These are phyloP conservation scores for Upupa epops DNA, from an alignment of 2,113 vertebrate species.

Conservation along the genomic window DNA sequence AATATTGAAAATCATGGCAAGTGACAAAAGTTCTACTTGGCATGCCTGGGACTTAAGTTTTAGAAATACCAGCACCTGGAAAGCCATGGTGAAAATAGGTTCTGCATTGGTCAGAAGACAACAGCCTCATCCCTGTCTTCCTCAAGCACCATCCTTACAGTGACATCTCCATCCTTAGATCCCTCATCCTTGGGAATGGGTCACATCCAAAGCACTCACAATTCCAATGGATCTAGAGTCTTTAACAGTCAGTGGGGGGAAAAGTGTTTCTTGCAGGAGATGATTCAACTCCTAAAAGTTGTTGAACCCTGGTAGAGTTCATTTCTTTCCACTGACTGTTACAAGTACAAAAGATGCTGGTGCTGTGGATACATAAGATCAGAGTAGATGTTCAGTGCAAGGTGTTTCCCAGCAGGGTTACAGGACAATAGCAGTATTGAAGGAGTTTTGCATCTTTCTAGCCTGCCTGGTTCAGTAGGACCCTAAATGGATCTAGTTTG, in stretches of 20 bases:
- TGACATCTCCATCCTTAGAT: too few relatives aligned
- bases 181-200: too few relatives aligned
- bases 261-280: background rate
- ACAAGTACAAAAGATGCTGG: background rate
- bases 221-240: background rate
- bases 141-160: background rate
- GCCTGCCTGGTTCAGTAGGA: background rate
- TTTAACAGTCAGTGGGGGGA: fast-evolving
- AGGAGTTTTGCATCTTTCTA: background rate
- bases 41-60: background rate
- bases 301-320: background rate
- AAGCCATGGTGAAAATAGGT: background rate
- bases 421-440: background rate
- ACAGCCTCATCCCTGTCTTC: too few relatives aligned
- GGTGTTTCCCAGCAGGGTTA: background rate
- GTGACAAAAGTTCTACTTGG: background rate
- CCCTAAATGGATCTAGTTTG: background rate
- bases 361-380: background rate
- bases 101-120: background rate
- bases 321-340: background rate
- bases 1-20: background rate
- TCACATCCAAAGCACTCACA: background rate
- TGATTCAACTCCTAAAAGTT: background rate
- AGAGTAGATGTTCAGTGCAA: background rate
- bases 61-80: background rate